Conservation (phyloP, 2,113 vertebrate genomes). For the Engystomops pustulosus region DNA sequence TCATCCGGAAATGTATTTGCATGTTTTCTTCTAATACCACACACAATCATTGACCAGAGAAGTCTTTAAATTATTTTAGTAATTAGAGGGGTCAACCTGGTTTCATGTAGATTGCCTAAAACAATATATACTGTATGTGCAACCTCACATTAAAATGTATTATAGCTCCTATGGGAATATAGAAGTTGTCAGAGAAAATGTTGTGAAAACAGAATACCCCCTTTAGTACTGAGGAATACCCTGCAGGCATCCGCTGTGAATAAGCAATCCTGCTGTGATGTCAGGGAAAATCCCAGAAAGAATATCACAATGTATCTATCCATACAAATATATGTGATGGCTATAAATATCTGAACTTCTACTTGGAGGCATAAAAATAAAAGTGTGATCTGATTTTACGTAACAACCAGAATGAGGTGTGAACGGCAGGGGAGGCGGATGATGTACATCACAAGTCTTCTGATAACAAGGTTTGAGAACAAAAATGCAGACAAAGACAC, state of each 20-base stretch:
- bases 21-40: no score
- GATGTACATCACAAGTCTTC: neutral
- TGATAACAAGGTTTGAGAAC: neutral
- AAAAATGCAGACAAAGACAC: neutral
- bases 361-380: constrained; percentile 20
- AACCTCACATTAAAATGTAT: neutral
- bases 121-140: no score
- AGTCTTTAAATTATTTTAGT: no score
- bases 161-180: neutral
- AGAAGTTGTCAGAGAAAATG: neutral
- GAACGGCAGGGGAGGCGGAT: neutral
- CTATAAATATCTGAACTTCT: constrained; percentile 18
- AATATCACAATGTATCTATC: neutral
- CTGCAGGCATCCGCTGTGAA: neutral
- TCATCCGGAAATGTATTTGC: no score
- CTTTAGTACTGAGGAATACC: neutral
- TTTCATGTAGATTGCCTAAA: no score
- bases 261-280: constrained; percentile 1
- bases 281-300: neutral
- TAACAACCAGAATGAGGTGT: neutral
- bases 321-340: neutral
- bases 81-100: neutral
- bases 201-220: neutral
- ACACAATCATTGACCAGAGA: no score
- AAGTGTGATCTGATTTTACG: constrained; percentile 12